A percentile compares a stretch with the other conserved stretches of the same genome.
Conservation (phyloP, 2,113 vertebrate genomes). For the Ramphastos sulfuratus region DNA sequence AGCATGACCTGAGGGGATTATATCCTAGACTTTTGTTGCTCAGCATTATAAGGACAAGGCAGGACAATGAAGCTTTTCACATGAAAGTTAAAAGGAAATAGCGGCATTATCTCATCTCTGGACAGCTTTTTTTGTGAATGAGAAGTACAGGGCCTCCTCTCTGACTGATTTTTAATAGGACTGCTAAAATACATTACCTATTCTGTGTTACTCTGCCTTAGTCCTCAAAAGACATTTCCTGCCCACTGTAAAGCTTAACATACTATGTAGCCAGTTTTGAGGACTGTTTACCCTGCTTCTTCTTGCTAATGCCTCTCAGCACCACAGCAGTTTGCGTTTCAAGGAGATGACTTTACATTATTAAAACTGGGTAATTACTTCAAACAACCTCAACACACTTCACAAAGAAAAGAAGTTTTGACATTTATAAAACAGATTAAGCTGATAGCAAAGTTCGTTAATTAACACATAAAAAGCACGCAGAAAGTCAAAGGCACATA, state of each 20-base stretch:
- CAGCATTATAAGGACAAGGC: neutral
- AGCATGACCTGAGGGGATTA: neutral
- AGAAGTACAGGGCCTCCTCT: neutral
- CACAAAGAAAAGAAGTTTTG: neutral
- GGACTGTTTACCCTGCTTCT: neutral
- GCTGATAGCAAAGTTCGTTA: conserved; percentile 1
- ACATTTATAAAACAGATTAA: conserved; percentile 19
- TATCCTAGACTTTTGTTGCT: neutral
- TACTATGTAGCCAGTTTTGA: neutral
- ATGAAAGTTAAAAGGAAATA: neutral
- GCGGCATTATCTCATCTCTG: neutral
- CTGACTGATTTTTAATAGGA: neutral
- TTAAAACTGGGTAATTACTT: neutral
- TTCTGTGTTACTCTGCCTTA: neutral
- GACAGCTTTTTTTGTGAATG: neutral
- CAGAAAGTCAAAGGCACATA: neutral
- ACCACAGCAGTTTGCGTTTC: neutral
- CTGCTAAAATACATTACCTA: neutral
- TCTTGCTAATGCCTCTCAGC: neutral
- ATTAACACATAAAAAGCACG: neutral
- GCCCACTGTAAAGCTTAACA: neutral
- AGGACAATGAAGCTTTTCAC: neutral
- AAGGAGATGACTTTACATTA: neutral
- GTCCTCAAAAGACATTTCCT: neutral
- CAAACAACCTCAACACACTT: neutral